Percentiles rank a stretch among this genome's conserved stretches.
Evolutionary conservation across 2,797 vertebrate genomes (phyloP).

Genomic region (Lycodopsis pacificus): DNA sequence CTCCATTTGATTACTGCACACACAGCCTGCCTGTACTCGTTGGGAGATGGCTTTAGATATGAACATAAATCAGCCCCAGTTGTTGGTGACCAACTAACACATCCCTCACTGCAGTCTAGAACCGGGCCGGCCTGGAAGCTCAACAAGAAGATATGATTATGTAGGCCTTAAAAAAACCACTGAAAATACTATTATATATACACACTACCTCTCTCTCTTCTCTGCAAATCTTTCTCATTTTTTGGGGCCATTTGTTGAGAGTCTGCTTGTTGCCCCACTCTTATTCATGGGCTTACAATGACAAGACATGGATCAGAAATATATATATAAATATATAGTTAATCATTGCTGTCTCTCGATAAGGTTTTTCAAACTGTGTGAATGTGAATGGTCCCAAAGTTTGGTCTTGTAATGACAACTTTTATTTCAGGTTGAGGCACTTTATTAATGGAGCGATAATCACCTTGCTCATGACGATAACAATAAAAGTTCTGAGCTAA

Average conservation of each 20-base stretch:
- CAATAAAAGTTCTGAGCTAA: not conserved
- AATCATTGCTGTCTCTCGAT: not conserved
- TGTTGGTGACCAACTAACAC: no score
- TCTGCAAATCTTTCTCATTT: not conserved
- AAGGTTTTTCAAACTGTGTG: not conserved
- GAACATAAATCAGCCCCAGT: no score
- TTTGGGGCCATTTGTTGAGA: not conserved
- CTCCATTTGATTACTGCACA: no score
- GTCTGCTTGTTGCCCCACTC: not conserved
- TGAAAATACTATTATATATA: not conserved
- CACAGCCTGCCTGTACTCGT: no score
- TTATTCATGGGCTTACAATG: not conserved
- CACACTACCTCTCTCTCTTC: not conserved
- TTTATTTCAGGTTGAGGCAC: not conserved
- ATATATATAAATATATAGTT: not conserved
- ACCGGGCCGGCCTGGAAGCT: no score
- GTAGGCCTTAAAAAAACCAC: not conserved
- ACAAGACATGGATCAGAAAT: not conserved
- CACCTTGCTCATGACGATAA: not conserved
- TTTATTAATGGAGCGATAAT: not conserved
- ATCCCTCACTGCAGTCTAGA: no score
- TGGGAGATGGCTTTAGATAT: no score
- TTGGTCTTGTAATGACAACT: not conserved
- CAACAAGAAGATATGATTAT: not conserved
- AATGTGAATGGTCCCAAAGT: not conserved